These are phyloP conservation scores for Philypnodon macrostomus DNA, from an alignment of 2,797 vertebrate species.

Conservation along the genomic window DNA sequence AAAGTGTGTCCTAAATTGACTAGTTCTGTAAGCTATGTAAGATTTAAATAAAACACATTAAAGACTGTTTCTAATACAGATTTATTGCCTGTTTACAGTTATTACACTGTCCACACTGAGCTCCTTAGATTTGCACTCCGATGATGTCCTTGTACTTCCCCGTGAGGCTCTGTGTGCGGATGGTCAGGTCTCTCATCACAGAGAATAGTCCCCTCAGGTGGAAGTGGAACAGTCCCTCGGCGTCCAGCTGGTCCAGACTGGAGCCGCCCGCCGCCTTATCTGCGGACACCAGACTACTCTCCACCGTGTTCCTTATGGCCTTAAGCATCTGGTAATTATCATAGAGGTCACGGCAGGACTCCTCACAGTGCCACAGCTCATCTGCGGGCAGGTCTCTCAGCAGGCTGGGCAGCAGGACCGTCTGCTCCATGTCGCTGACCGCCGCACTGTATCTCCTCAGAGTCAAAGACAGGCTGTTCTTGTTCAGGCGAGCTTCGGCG, in stretches of 20 bases:
- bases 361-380: constrained; percentile 19
- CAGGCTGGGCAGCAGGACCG: constrained; percentile 87
- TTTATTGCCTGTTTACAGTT: too few species aligned
- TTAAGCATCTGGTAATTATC: constrained; percentile 83
- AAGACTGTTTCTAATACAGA: too few species aligned
- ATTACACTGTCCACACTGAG: neutral
- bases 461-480: constrained; percentile 67
- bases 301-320: constrained; percentile 78
- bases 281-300: constrained; percentile 69
- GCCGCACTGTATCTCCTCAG: constrained; percentile 79
- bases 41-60: too few species aligned
- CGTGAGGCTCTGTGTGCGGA: constrained; percentile 79
- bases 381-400: constrained; percentile 77
- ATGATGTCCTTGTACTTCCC: constrained; percentile 86
- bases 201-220: constrained; percentile 84
- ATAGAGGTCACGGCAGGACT: constrained; percentile 70
- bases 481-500: constrained; percentile 58
- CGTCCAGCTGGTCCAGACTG: constrained; percentile 49
- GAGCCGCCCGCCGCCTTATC: constrained; percentile 36
- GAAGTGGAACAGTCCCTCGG: constrained; percentile 80
- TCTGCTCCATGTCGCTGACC: constrained; percentile 85
- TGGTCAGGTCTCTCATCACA: constrained; percentile 80
- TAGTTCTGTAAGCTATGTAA: too few species aligned
- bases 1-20: too few species aligned
- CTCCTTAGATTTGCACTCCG: too few species aligned